phyloP scores from a whole-genome alignment of 2,797 vertebrate genomes.

The Rhyacichthys aspro region DNA sequence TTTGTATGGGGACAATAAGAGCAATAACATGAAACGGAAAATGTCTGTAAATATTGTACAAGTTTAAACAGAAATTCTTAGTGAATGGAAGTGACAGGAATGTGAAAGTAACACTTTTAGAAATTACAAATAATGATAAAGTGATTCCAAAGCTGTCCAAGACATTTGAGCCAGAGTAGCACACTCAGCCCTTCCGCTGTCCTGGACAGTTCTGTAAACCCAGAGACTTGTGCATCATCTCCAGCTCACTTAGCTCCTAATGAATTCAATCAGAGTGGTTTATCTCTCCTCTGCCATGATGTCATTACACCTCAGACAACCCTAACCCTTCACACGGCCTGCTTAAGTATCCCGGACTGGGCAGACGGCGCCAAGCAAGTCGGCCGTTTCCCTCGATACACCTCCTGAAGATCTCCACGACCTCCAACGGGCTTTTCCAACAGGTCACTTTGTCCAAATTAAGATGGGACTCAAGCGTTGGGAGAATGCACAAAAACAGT shows the following conservation, averaged over 20 bases:
- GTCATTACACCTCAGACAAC: neutral
- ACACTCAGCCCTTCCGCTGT: neutral
- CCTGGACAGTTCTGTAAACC: conserved; percentile 14
- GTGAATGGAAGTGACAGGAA: neutral
- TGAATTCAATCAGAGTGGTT: conserved; percentile 12
- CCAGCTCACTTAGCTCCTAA: conserved; percentile 1
- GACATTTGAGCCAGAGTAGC: neutral
- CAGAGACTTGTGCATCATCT: conserved; percentile 1
- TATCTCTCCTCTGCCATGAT: conserved; percentile 8
- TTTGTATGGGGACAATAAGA: conserved; percentile 8
- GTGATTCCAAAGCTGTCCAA: neutral
- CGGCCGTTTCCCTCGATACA: neutral
- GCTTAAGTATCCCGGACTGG: neutral
- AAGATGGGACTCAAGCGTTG: conserved; percentile 9
- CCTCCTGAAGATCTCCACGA: neutral
- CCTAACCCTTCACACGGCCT: neutral
- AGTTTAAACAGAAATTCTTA: neutral
- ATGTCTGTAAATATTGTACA: neutral
- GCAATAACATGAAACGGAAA: conserved; percentile 13
- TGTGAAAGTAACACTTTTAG: neutral
- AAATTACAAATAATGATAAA: neutral
- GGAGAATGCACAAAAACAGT: conserved; percentile 19
- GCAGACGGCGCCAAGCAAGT: conserved; percentile 5
- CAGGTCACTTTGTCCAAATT: conserved; percentile 16
- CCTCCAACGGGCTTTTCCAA: conserved; percentile 3